These are phyloP conservation scores for Synchiropus splendidus DNA, from an alignment of 2,113 vertebrate species.

Conservation along the genomic window DNA sequence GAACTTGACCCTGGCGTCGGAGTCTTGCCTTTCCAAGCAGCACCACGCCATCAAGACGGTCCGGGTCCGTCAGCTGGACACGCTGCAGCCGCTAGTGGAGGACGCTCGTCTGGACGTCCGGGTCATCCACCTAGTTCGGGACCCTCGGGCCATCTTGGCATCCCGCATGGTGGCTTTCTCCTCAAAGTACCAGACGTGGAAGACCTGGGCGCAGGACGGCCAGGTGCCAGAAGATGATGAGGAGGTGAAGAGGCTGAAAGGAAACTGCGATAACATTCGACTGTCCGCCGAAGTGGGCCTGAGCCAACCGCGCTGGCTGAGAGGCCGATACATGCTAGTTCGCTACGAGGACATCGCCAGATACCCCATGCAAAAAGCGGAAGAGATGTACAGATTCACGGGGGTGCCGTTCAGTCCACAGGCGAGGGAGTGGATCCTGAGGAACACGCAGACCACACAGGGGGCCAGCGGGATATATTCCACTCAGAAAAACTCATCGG, in stretches of 20 bases:
- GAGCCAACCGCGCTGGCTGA: slow-evolving; percentile 78
- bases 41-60: slow-evolving; percentile 86
- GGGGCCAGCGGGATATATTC: slow-evolving; percentile 77
- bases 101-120: slow-evolving; percentile 81
- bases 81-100: slow-evolving; percentile 78
- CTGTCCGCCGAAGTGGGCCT: slow-evolving; percentile 81
- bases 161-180: slow-evolving; percentile 93
- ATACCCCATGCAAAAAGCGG: slow-evolving; percentile 80
- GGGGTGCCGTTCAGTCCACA: slow-evolving; percentile 80
- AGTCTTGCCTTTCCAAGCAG: slow-evolving; percentile 78
- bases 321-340: slow-evolving; percentile 84
- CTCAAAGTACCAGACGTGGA: slow-evolving; percentile 83
- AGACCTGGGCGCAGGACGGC: slow-evolving; percentile 78
- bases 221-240: slow-evolving; percentile 74
- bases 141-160: slow-evolving; percentile 85
- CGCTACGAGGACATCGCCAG: slow-evolving; percentile 91
- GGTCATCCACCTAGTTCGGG: slow-evolving; percentile 89
- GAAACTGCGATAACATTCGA: slow-evolving; percentile 85
- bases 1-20: slow-evolving; percentile 80
- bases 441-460: slow-evolving; percentile 77
- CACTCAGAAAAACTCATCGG: slow-evolving; percentile 89
- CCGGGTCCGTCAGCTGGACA: slow-evolving; percentile 81
- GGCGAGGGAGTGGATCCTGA: slow-evolving; percentile 84
- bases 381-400: slow-evolving; percentile 86
- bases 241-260: slow-evolving; percentile 78